phyloP scores from a whole-genome alignment of 2,888 invertebrate genomes.

The Athalia rosae region DNA sequence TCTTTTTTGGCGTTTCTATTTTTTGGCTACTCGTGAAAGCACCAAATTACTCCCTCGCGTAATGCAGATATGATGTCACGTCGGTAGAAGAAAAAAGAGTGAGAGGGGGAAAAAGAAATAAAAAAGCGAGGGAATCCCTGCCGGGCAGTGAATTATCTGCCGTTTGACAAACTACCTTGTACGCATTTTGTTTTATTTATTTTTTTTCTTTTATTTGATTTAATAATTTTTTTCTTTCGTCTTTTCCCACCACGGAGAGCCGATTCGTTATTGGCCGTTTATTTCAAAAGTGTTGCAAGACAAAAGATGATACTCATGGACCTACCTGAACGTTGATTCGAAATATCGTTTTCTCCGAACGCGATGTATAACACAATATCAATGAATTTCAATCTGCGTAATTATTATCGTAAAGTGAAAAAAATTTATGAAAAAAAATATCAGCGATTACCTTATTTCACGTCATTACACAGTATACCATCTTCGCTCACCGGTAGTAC shows the following conservation, averaged over 20 bases:
- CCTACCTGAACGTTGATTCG: not conserved
- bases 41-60: too few relatives aligned
- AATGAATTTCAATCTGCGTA: not conserved
- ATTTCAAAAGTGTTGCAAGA: conserved; percentile 27
- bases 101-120: too few relatives aligned
- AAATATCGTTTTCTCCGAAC: conserved; percentile 10
- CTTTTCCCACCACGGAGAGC: not conserved
- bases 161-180: conserved; percentile 33
- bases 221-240: too few relatives aligned
- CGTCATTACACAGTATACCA: too few relatives aligned
- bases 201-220: too few relatives aligned
- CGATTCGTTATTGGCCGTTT: not conserved
- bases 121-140: too few relatives aligned
- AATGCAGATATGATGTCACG: too few relatives aligned
- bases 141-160: not conserved
- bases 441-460: too few relatives aligned
- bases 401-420: not conserved
- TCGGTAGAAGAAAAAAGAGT: too few relatives aligned
- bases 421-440: not conserved
- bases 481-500: too few relatives aligned
- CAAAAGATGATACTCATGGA: conserved; percentile 8
- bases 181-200: not conserved
- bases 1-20: too few relatives aligned
- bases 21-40: too few relatives aligned
- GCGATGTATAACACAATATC: not conserved